Base-by-base conservation (phyloP, 2,797 vertebrate species). In the Carapus acus region DNA sequence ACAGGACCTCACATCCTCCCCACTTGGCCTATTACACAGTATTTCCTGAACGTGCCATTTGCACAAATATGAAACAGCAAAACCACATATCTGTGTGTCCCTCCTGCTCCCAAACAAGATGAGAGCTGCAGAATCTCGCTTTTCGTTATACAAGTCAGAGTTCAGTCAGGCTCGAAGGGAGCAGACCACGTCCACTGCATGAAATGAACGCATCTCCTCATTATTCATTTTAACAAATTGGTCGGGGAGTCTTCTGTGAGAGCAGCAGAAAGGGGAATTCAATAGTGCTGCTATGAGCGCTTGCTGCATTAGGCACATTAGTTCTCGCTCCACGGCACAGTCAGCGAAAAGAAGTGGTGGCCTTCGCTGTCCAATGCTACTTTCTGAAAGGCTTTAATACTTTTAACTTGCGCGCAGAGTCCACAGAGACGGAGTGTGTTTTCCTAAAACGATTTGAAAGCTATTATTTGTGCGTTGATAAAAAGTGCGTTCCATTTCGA, bases 151-250 rank as follows among this genome's bases (percentile, higher is more conserved):
- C 1, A 2, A 27, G 21, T 64, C 61, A 54, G 53, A 46, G 52
- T 58, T 47, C 14, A 67, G 24, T 18, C 12, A 18, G 8, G 55
- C 22, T 12, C 8, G 66, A 29, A 2, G 18, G n/a, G 16, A 36
- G 49, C 43, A 14, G 54, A 63, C 73, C 33, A 21, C 46, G 11
- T n/a, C 1, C 15, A 18, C 4, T 3, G 38, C 49, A 43, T 19
- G 50, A 14, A 62, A 31, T 39, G 58, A 56, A 67, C 56, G 46
- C 24, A 19, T 39, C 38, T 24, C 49, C 49, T 36, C 22, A 17
- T 27, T 24, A 7, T 1, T 52, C 12, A 64, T 44, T 75, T 14
- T 54, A 69, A 69, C 33, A 4, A 67, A 64, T 69, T 39, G 38
- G 14, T 8, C 49, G 49, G 36, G 44, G 49, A 42, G 29, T 65